Evolutionary conservation across 1,140 invertebrate genomes (phyloP), one percentile per base, ranked within the genome.

Genomic region (Sycophila sp.): DNA sequence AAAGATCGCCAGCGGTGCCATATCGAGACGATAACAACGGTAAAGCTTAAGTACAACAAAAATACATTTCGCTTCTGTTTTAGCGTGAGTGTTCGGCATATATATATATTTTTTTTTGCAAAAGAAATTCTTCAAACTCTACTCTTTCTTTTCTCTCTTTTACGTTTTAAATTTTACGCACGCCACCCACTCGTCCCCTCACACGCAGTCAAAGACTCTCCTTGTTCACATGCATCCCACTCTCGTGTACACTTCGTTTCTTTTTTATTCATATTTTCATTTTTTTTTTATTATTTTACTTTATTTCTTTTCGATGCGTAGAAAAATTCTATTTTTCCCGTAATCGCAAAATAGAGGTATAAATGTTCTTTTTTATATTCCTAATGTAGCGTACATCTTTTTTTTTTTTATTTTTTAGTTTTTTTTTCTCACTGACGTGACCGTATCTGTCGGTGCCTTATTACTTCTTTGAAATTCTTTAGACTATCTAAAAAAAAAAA

Each of bases 21-120:
- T n/a, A n/a, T 67, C 42, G 47, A 71, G 68, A 62, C 60, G 53
- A 73, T 71, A 76, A 74, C 71, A 71, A 71, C 72, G 24, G 51
- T 72, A 68, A 59, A 70, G 69, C 73, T 75, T 75, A 75, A 75
- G 73, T 75, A 75, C 73, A 75, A 75, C 66, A 75, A 72, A 74
- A 75, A 74, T 74, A 67, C 68, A 70, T 70, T 70, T 70, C 51
- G 68, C 68, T 64, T 70, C 60, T 64, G 64, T 72, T 62, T 60
- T 68, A 66, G 58, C 71, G 71, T 67, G 71, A 72, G 64, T 67
- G 64, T 38, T 68, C 63, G 58, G 64, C 65, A 67, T 62, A n/a
- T n/a, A n/a, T n/a, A n/a, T n/a, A n/a, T n/a, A n/a, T n/a, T n/a
- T n/a, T n/a, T n/a, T n/a, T 72, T 63, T 34, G 62, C 58, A 51